These are phyloP conservation scores for Trichechus manatus DNA, from an alignment of 2,113 vertebrate genomes.

Conservation along the genomic window DNA sequence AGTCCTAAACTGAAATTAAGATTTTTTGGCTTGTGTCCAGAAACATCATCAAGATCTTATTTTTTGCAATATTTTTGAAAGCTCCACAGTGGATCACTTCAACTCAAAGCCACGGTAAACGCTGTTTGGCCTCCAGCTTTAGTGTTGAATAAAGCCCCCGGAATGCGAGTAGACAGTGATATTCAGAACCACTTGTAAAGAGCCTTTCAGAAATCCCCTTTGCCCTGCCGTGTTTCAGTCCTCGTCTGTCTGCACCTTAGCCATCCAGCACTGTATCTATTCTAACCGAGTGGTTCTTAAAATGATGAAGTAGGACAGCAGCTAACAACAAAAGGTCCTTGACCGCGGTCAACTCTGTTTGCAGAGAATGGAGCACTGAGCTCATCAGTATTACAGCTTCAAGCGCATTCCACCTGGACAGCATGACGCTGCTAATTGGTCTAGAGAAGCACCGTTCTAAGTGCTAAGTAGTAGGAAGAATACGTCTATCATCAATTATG, in stretches of 20 bases:
- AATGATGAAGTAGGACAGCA: slow-evolving; percentile 9
- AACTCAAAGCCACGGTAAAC: not conserved
- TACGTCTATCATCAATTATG: slow-evolving; percentile 8
- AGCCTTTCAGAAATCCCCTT: not conserved
- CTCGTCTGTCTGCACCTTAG: not conserved
- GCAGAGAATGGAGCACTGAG: not conserved
- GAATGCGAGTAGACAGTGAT: not conserved
- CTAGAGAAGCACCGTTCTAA: not conserved
- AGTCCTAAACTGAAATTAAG: not conserved
- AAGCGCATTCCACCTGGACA: not conserved
- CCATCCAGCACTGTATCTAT: not conserved
- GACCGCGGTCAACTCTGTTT: not conserved
- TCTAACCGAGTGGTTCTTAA: slow-evolving; percentile 33
- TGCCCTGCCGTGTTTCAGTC: not conserved
- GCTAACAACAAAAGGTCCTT: slow-evolving; percentile 28
- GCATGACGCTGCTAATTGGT: not conserved
- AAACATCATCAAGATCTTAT: not conserved
- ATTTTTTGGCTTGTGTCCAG: not conserved
- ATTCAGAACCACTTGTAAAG: not conserved
- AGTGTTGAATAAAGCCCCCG: not conserved
- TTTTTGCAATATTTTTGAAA: not conserved
- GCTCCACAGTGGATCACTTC: not conserved
- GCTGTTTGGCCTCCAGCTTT: not conserved
- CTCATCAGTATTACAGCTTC: slow-evolving; percentile 36
- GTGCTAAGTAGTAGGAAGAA: slow-evolving; percentile 1